Conservation (phyloP, 2,797 vertebrate genomes). For the Hapalemur alaotrensis region DNA sequence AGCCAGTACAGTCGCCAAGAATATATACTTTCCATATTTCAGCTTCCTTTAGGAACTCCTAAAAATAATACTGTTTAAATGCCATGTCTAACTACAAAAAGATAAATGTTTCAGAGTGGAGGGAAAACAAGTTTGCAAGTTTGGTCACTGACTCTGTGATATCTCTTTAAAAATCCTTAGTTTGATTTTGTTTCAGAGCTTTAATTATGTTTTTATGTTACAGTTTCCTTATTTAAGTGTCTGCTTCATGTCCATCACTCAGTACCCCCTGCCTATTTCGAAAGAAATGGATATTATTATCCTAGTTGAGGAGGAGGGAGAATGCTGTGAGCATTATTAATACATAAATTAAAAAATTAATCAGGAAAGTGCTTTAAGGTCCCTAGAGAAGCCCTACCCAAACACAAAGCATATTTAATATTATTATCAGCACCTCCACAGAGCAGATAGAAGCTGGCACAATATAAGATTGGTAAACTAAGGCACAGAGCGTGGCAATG, state of each 20-base stretch:
- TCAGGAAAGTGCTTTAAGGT: constrained; percentile 64
- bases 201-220: constrained; percentile 73
- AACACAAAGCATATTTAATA: constrained; percentile 63
- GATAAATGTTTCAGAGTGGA: neutral
- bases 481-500: neutral
- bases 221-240: constrained; percentile 76
- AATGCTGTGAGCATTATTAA: constrained; percentile 78
- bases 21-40: neutral
- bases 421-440: neutral
- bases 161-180: constrained; percentile 43
- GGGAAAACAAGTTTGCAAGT: neutral
- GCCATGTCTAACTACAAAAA: neutral
- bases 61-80: neutral
- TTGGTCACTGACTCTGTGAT: neutral
- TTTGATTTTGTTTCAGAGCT: constrained; percentile 54
- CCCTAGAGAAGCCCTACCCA: constrained; percentile 60
- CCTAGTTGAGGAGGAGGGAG: constrained; percentile 67
- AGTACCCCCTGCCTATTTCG: constrained; percentile 68
- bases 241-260: constrained; percentile 62
- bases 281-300: constrained; percentile 71
- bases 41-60: constrained; percentile 3
- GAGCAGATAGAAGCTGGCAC: neutral
- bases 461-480: constrained; percentile 41
- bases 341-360: constrained; percentile 79
- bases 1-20: neutral